These are phyloP conservation scores for Rissa tridactyla DNA, from an alignment of 2,113 vertebrate species.

Conservation along the genomic window DNA sequence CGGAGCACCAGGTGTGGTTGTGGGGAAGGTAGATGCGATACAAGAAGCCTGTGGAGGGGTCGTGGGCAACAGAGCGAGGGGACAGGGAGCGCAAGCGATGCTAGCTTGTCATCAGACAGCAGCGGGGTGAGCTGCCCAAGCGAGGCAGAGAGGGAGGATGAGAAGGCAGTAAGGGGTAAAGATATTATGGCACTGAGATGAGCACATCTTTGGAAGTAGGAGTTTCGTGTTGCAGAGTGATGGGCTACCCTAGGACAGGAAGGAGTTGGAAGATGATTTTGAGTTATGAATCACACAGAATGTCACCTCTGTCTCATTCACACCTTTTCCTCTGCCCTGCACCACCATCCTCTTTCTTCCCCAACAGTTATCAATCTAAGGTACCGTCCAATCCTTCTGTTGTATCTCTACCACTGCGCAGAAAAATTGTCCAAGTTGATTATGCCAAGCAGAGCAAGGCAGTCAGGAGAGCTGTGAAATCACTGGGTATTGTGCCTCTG, in stretches of 20 bases:
- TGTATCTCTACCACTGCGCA: too few relatives aligned
- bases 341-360: background rate
- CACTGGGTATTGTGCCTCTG: background rate
- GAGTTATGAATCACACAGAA: background rate
- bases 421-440: background rate
- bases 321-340: background rate
- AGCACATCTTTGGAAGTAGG: background rate
- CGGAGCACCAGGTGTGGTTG: background rate
- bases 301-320: background rate
- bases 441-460: background rate
- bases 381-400: background rate
- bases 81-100: background rate
- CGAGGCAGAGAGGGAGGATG: background rate
- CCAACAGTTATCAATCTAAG: background rate
- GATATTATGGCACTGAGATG: background rate
- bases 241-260: background rate
- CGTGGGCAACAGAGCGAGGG: rapidly evolving
- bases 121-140: background rate
- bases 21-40: background rate
- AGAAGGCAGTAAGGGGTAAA: background rate
- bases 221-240: background rate
- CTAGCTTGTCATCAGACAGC: background rate
- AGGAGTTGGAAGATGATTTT: background rate
- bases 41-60: background rate
- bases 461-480: background rate